Base-by-base conservation (phyloP, 53 echinoderm and acorn worm genomes). In the Mesocentrotus franciscanus region DNA sequence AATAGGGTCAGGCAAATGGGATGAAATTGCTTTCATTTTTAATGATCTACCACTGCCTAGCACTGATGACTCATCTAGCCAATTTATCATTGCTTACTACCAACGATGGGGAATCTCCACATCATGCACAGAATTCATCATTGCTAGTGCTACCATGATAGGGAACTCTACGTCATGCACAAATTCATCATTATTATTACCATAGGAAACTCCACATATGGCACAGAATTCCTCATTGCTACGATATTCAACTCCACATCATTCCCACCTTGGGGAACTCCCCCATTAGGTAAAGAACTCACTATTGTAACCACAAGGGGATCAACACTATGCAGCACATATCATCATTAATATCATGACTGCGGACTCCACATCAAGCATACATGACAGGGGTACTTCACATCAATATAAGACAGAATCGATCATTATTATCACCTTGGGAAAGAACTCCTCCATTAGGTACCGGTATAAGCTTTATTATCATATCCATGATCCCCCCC, bases 21-120 rank as follows among this genome's bases (percentile, higher is more conserved):
- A 56, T 92, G 74, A 11, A 72, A 72, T 92, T 27, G 56, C 76
- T 72, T 92, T 56, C 71, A 92, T 92, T 92, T 92, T 74, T 92
- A 74, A 92, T 92, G 92, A 92, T 64, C 92, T 92, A 74, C 92
- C 71, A 74, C 71, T 56, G 27, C 36, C 56, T 4, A 74, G 56
- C 74, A 74, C 34, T 27, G 39, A 29, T 92, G 92, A 92, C 55
- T 92, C 92, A 92, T 68, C 49, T 12, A 13, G 56, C 35, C 71
- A 42, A 92, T 71, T 75, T 68, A 56, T 72, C 76, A 92, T 56
- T 92, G 20, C 11, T 61, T 90, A 15, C 14, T 60, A 39, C 30
- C 49, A 85, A 8, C 14, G 10, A 85, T 22, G 56, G 85, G 57
- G 24, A 29, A 76, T 33, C 76, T 76, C 33, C 76, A 76, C 76